Conservation (phyloP, 2,888 invertebrate genomes). For the Aspidapion aeneum region DNA sequence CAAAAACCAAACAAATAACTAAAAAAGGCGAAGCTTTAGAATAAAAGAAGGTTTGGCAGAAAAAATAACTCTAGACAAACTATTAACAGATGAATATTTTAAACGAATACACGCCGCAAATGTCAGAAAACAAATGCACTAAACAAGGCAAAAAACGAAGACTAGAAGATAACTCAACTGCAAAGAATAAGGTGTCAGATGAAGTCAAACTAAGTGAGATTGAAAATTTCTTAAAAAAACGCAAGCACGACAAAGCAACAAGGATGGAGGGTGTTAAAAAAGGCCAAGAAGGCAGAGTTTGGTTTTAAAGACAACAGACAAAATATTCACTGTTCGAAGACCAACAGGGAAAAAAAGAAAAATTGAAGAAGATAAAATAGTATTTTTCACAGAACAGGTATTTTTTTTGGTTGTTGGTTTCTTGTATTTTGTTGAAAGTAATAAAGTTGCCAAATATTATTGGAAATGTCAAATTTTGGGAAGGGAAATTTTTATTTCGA, state of each 20-base stretch:
- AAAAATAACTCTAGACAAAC: no score
- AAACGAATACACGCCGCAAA: slow-evolving; percentile 81
- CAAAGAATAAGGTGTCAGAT: no score
- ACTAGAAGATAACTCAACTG: slow-evolving; percentile 67
- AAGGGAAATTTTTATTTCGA: no score
- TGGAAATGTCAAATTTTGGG: no score
- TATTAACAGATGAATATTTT: slow-evolving; percentile 93
- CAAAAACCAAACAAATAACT: no score
- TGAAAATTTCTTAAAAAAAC: slow-evolving; percentile 92
- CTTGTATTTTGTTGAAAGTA: no score
- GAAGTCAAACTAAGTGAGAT: slow-evolving; percentile 85
- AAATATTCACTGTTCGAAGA: slow-evolving; percentile 90
- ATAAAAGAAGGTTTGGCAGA: no score
- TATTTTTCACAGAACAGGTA: no score
- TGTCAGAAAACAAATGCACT: slow-evolving; percentile 73
- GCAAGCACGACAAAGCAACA: slow-evolving; percentile 83
- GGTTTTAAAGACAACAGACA: slow-evolving; percentile 80
- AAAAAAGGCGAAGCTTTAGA: no score
- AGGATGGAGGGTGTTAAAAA: slow-evolving; percentile 77
- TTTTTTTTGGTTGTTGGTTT: no score
- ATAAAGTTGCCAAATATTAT: no score
- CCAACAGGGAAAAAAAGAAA: slow-evolving; percentile 91
- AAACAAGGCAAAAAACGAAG: slow-evolving; percentile 57
- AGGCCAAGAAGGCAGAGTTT: slow-evolving; percentile 87
- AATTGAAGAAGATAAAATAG: no score